A percentile compares a stretch with the other conserved stretches of the same genome.
Conservation (phyloP, 2,113 vertebrate species). For the Larimichthys polyactis region DNA sequence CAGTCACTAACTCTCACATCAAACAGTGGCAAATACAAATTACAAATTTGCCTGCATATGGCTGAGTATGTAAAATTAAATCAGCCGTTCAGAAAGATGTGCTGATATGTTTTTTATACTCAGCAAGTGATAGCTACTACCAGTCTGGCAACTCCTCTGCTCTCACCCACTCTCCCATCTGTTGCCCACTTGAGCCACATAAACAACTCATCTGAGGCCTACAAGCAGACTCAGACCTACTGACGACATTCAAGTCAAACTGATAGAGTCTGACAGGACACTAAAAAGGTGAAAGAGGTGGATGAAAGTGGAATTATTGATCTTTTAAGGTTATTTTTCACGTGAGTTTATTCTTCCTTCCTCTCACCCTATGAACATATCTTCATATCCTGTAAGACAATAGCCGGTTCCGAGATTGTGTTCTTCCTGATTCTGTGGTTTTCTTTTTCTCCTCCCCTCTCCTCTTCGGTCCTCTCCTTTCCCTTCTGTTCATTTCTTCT, state of each 20-base stretch:
- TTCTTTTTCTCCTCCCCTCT: too few relatives aligned
- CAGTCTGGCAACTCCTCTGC: constrained; percentile 64
- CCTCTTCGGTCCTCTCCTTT: not conserved
- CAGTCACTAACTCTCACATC: not conserved
- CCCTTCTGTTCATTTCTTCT: too few relatives aligned
- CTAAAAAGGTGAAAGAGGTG: not conserved
- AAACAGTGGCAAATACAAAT: constrained; percentile 2
- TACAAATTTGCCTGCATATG: constrained; percentile 1
- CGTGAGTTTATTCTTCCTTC: too few relatives aligned
- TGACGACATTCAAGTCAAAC: not conserved
- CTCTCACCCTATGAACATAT: too few relatives aligned
- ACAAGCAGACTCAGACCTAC: not conserved
- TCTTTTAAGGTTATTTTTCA: not conserved
- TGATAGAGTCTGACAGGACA: not conserved
- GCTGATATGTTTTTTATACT: constrained; percentile 35
- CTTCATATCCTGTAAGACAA: too few relatives aligned
- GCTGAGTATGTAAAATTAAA: constrained; percentile 23
- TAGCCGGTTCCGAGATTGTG: too few relatives aligned
- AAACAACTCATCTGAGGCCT: constrained; percentile 36
- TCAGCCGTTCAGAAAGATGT: constrained; percentile 21
- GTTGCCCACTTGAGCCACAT: constrained; percentile 64
- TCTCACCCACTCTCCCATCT: constrained; percentile 70
- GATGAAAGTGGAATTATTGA: not conserved
- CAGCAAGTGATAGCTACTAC: constrained; percentile 48
- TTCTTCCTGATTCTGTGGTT: not conserved